Percentiles rank a stretch among this genome's conserved stretches.
phyloP scores from a whole-genome alignment of 2,888 invertebrate genomes.

The Nymphalis polychloros region DNA sequence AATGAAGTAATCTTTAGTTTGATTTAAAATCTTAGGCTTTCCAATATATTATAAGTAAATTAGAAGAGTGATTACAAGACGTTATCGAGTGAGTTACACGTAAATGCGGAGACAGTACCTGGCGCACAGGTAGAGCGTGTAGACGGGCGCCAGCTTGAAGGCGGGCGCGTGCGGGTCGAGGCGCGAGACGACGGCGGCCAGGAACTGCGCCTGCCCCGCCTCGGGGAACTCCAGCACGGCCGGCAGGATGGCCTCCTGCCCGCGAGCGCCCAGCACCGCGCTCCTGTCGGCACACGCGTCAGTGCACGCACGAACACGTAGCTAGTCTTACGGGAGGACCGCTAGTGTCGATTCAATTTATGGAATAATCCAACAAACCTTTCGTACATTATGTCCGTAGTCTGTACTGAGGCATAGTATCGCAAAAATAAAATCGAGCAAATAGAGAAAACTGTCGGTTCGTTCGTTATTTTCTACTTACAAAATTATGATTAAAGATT shows the following conservation, averaged over 20 bases:
- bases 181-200: conserved; percentile 92
- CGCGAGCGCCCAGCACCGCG: conserved; percentile 51
- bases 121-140: conserved; percentile 96
- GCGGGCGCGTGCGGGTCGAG: conserved; percentile 93
- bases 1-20: no score
- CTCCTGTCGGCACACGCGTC: conserved; percentile 10
- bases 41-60: no score
- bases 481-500: no score
- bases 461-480: no score
- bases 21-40: neutral
- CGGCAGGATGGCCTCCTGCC: conserved; percentile 94
- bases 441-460: no score
- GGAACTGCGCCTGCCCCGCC: conserved; percentile 95
- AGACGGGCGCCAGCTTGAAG: conserved; percentile 98
- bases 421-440: no score
- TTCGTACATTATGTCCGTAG: no score
- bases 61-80: no score
- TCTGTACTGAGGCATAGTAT: no score
- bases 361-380: no score
- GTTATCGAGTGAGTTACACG: no score
- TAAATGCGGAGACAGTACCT: conserved; percentile 68
- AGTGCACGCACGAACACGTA: neutral
- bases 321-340: neutral
- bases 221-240: conserved; percentile 97
- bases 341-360: no score